Percentiles rank a stretch among this genome's conserved stretches.
phyloP scores from a whole-genome alignment of 2,113 vertebrate species.

The Dasypus novemcinctus region DNA sequence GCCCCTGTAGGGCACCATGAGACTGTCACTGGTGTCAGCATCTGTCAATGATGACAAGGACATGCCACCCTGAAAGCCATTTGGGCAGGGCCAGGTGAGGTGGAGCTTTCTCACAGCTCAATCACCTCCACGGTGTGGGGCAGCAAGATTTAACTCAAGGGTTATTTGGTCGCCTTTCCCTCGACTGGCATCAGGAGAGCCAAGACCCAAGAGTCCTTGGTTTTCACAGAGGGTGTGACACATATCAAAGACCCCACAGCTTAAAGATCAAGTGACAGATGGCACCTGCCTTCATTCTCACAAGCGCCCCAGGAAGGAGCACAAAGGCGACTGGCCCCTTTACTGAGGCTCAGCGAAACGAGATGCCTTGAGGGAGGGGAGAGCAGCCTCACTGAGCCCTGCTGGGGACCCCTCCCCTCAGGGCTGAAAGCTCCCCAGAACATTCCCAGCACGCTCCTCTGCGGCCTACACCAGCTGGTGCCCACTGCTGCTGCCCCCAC shows the following conservation, averaged over 20 bases:
- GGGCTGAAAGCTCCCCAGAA: accelerated
- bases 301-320: too few species aligned
- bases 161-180: too few species aligned
- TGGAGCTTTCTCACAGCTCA: neutral
- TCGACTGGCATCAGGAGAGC: neutral
- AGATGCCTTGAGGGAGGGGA: neutral
- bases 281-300: neutral
- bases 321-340: neutral
- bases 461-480: accelerated
- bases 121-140: too few species aligned
- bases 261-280: neutral
- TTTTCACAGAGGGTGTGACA: neutral
- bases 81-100: neutral
- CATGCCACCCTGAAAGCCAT: neutral
- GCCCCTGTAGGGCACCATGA: neutral
- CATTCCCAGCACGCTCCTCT: accelerated
- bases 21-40: neutral
- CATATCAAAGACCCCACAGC: neutral
- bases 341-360: neutral
- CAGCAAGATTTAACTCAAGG: neutral
- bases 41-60: neutral
- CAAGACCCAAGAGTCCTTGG: too few species aligned
- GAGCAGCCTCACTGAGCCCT: neutral
- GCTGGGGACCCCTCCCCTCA: accelerated
- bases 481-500: neutral